Conservation (phyloP, 92 coral and sea anemone species). For the Siderastrea radians region DNA sequence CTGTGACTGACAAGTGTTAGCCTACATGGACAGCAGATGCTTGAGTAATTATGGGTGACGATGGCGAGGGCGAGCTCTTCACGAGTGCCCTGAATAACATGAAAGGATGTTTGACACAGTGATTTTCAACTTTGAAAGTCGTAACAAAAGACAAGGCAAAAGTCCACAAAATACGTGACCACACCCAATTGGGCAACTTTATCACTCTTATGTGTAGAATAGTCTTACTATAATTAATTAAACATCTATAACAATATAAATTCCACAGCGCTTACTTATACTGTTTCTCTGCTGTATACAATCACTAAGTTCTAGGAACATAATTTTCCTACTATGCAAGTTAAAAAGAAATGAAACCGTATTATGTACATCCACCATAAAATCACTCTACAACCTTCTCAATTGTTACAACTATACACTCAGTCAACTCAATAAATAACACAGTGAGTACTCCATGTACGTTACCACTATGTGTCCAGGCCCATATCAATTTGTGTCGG, state of each 20-base stretch:
- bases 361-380: constrained; percentile 38
- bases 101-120: no score
- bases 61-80: no score
- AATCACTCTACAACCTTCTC: constrained; percentile 43
- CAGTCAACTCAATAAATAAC: constrained; percentile 43
- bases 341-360: constrained; percentile 31
- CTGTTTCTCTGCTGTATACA: not conserved
- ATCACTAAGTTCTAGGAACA: constrained; percentile 18
- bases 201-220: not conserved
- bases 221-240: not conserved
- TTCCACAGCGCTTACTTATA: not conserved
- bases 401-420: constrained; percentile 48
- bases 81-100: no score
- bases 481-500: not conserved
- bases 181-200: not conserved
- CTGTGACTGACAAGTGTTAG: not conserved
- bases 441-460: not conserved
- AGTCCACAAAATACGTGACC: not conserved
- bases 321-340: not conserved
- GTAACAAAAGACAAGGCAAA: no score
- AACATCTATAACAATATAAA: not conserved
- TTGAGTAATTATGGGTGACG: no score
- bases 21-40: no score
- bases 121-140: no score
- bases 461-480: not conserved